Evolutionary conservation across 2,113 vertebrate genomes (phyloP).

Genomic region (Catharus fuscescens): DNA sequence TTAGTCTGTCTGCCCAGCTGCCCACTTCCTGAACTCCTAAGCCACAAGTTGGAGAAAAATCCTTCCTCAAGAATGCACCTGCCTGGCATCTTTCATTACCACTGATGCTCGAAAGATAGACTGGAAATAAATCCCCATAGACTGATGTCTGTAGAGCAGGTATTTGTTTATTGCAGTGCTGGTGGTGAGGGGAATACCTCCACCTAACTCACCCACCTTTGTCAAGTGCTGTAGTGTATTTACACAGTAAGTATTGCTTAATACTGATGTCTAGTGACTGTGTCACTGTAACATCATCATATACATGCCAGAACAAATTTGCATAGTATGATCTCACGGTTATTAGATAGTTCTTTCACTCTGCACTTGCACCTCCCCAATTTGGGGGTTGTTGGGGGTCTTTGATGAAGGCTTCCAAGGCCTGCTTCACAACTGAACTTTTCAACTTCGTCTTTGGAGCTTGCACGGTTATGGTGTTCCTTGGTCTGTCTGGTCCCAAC

Average conservation of each 20-base stretch:
- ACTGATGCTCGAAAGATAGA: background rate
- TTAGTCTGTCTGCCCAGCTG: background rate
- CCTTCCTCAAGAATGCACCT: accelerated
- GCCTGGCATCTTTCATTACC: background rate
- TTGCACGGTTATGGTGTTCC: accelerated
- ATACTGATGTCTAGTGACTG: background rate
- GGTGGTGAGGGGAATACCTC: background rate
- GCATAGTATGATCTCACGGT: no score
- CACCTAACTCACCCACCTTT: no score
- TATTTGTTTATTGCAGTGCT: background rate
- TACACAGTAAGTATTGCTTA: background rate
- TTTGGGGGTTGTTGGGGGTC: accelerated
- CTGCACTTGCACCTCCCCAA: accelerated
- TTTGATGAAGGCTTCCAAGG: background rate
- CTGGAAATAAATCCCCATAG: background rate
- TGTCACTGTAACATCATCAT: background rate
- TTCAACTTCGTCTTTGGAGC: background rate
- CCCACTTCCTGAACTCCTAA: background rate
- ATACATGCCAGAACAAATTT: accelerated
- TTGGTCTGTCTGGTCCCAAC: background rate
- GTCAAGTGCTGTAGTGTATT: background rate
- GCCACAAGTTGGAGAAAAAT: background rate
- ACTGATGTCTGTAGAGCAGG: accelerated
- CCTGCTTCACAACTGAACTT: accelerated
- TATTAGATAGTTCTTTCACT: background rate